phyloP scores from a whole-genome alignment of 2,797 vertebrate species.

The Odontamblyopus rebecca region DNA sequence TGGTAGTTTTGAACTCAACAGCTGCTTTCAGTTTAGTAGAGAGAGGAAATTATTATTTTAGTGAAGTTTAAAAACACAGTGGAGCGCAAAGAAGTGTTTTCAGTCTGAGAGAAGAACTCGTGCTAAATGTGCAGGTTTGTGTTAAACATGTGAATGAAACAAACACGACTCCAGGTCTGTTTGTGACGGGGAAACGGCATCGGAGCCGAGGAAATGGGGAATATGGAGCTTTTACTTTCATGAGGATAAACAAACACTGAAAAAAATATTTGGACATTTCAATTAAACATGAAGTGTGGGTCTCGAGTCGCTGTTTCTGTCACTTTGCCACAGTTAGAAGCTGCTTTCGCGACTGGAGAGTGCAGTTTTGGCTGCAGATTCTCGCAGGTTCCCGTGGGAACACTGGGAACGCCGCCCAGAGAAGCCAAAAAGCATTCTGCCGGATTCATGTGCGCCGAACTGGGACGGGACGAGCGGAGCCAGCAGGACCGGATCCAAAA shows the following conservation, averaged over 20 bases:
- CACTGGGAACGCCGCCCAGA: not conserved
- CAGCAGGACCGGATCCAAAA: not conserved
- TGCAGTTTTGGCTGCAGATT: constrained; percentile 2
- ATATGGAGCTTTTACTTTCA: not conserved
- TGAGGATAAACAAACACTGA: not conserved
- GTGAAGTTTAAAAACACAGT: too few relatives aligned
- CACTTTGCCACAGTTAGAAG: not conserved
- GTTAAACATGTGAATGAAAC: too few relatives aligned
- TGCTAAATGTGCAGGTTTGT: too few relatives aligned
- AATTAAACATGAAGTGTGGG: not conserved
- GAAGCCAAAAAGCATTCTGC: not conserved
- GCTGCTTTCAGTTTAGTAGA: too few relatives aligned
- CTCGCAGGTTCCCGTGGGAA: not conserved
- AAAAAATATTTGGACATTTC: not conserved
- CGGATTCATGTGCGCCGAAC: not conserved
- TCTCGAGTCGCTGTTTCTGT: not conserved
- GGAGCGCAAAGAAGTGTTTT: too few relatives aligned
- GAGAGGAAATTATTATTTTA: too few relatives aligned
- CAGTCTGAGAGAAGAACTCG: too few relatives aligned
- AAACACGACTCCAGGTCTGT: too few relatives aligned
- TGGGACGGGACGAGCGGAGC: not conserved
- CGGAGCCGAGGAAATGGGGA: too few relatives aligned
- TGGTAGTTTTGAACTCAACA: too few relatives aligned
- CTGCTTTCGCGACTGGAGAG: not conserved
- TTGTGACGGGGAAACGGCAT: too few relatives aligned